Evolutionary conservation across 2,888 invertebrate species (phyloP), one percentile per base, ranked within the genome.

Genomic region (Caradrina clavipalpis): DNA sequence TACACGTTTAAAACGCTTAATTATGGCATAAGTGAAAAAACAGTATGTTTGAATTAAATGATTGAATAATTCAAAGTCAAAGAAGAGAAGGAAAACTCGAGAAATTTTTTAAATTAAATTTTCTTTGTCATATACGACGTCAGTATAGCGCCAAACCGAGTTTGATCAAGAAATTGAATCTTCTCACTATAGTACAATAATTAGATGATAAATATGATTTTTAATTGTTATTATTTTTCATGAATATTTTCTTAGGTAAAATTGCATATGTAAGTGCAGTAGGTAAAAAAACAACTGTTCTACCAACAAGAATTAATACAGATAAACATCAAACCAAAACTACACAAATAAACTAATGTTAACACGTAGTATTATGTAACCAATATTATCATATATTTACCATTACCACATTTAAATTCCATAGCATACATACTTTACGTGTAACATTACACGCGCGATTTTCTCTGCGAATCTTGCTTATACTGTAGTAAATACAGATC

Each of bases 401-500:
- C 22, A 70, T 61, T 61, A 66, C 22, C 31, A 69, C 68, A 65
- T 73, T 74, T 60, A 69, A 61, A 72, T 75, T 69, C 69, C 64
- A 21, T 57, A 56, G 50, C 51, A 53, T 59, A 73, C 49, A 59
- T 78, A 72, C 69, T 54, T 70, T 17, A 60, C 62, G 56, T 73
- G 65, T 79, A 69, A 69, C 45, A 59, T 72, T 70, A 76, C 65
- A 68, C 69, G 69, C 70, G 54, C 72, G 59, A 72, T 84, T 87
- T 88, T 88, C 84, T 91, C 90, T 90, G 78, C 73, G 73, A 86
- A 88, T 88, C 88, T 89, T 82, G 85, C 88, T 86, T 91, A 88
- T 91, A 91, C 92, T 91, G 86, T 86, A 87, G 91, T 93, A 94
- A 95, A 95, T 93, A 95, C 94, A 94, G 94, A 95, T 95, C 94